Conservation (phyloP, 2,113 vertebrate species). For the Thomomys bottae region DNA sequence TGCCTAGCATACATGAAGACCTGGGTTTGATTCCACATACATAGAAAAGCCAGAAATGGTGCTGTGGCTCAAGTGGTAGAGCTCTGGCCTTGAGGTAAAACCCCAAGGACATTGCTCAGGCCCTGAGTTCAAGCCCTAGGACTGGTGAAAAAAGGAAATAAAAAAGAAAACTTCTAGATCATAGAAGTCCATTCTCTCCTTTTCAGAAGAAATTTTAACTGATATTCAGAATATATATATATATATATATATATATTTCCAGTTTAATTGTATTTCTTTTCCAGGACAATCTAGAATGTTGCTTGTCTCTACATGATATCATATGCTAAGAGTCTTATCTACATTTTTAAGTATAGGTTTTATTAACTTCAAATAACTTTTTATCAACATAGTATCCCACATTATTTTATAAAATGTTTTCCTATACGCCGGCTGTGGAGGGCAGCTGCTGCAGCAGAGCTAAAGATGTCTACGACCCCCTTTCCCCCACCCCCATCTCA, state of each 20-base stretch:
- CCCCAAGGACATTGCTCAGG: too few relatives aligned
- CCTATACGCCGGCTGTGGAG: too few relatives aligned
- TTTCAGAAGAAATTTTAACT: slow-evolving; percentile 40
- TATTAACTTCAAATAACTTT: slow-evolving; percentile 31
- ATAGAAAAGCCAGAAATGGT: too few relatives aligned
- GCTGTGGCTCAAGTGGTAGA: too few relatives aligned
- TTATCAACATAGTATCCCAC: neutral
- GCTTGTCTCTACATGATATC: neutral
- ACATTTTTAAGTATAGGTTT: neutral
- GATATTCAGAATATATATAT: neutral
- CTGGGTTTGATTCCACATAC: too few relatives aligned
- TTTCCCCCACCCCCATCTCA: too few relatives aligned
- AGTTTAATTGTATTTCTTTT: slow-evolving; percentile 13
- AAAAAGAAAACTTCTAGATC: slow-evolving; percentile 26
- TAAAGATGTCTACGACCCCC: too few relatives aligned
- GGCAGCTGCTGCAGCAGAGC: too few relatives aligned
- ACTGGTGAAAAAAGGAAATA: too few relatives aligned
- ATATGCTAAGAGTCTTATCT: slow-evolving; percentile 4
- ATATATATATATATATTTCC: slow-evolving; percentile 35
- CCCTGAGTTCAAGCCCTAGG: too few relatives aligned
- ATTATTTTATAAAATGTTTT: slow-evolving; percentile 52
- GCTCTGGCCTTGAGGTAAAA: too few relatives aligned
- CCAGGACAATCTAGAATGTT: slow-evolving; percentile 34
- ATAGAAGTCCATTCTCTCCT: slow-evolving; percentile 12
- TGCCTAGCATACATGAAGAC: too few relatives aligned